A percentile compares a stretch with the other conserved stretches of the same genome.
Conservation (phyloP, 2,888 invertebrate genomes). For the Operophtera brumata region DNA sequence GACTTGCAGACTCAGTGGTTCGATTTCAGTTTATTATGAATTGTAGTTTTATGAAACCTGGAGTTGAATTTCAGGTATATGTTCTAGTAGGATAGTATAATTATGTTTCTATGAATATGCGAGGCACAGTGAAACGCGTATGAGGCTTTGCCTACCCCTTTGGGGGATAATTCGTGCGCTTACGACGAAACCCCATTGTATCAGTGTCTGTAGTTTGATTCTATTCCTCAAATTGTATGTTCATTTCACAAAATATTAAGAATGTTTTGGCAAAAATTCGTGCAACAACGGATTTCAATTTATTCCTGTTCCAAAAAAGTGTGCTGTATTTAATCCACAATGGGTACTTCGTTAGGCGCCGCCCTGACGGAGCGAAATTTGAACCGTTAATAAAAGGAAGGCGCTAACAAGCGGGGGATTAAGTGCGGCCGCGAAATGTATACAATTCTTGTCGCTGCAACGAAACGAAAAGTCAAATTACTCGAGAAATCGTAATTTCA, state of each 20-base stretch:
- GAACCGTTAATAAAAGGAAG: slow-evolving; percentile 23
- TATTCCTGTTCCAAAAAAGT: slow-evolving; percentile 15
- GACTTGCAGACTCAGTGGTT: too few species aligned
- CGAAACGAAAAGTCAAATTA: slow-evolving; percentile 12
- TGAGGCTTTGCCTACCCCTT: too few species aligned
- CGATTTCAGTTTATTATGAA: too few species aligned
- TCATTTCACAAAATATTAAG: not conserved
- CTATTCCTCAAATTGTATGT: too few species aligned
- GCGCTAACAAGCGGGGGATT: slow-evolving; percentile 27
- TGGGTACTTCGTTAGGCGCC: slow-evolving; percentile 26
- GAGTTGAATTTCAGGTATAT: too few species aligned
- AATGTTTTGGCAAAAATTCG: slow-evolving; percentile 3
- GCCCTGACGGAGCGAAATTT: slow-evolving; percentile 20
- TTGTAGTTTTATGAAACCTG: too few species aligned
- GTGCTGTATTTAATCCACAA: slow-evolving; percentile 22
- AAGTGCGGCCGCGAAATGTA: slow-evolving; percentile 4
- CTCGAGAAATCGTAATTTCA: slow-evolving; percentile 4
- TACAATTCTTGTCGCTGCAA: slow-evolving; percentile 15
- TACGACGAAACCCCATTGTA: too few species aligned
- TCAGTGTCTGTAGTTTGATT: too few species aligned
- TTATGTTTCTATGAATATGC: too few species aligned
- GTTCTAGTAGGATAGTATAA: too few species aligned
- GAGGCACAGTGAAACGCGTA: too few species aligned
- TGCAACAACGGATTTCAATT: slow-evolving; percentile 12
- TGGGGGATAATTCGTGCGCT: too few species aligned